Evolutionary conservation across 2,888 invertebrate genomes (phyloP), one percentile per base, ranked within the genome.

Genomic region (Plagodis dolabraria): DNA sequence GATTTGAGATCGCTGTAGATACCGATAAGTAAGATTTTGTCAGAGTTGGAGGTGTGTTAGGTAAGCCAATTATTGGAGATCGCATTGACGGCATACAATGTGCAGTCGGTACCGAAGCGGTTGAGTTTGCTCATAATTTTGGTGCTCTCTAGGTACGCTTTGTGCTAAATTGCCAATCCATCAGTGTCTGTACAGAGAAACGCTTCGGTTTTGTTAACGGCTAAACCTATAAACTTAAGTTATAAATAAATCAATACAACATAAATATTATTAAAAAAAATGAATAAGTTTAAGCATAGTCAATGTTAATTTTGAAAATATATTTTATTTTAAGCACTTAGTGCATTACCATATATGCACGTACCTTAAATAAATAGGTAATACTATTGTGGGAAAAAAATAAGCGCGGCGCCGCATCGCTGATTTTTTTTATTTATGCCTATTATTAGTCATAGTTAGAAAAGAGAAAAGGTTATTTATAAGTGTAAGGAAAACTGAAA

Each of bases 111-210:
- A 77, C 75, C 73, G 77, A 79, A 81, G 78, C 82, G 71, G 72
- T 76, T 75, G 50, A 63, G 53, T 69, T 76, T 77, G 74, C 72
- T 79, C 64, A 67, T 69, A 57, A 60, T 72, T 77, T 79, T 70
- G 62, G 85, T 86, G 86, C 81, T 79, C 54, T 61, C 82, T 86
- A 22, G 22, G 22, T 22, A 86, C 70, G 62, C 69, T 67, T 70
- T 71, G 84, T 86, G 84, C 85, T 83, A 84, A 85, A 84, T 77
- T 86, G 84, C 85, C 83, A 84, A 85, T 85, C 77, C 81, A 76
- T 84, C 76, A 70, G 79, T 72, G 72, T 72, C 71, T 85, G 79
- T 82, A 80, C 79, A 82, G 66, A 65, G 52, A 57, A 61, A 64
- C 63, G 62, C 58, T 60, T 62, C 48, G 53, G 34, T 65, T 63